Base-by-base conservation (phyloP, 2,113 vertebrate species). In the Cranoglanis bouderius region DNA sequence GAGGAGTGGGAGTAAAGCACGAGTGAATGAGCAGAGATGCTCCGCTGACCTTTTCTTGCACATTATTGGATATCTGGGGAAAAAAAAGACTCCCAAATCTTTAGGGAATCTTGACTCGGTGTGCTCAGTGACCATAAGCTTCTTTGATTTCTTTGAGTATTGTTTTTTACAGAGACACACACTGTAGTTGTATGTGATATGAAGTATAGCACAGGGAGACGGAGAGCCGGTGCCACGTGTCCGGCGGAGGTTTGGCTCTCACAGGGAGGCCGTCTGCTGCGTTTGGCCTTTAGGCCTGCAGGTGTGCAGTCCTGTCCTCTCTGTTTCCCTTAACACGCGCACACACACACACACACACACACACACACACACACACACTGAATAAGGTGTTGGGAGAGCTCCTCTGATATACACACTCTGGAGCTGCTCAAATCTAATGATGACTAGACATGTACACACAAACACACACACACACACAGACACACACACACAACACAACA, bases 11-110 rank as follows among this genome's bases (percentile, higher is more conserved):
- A 95, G 95, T 96, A 96, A 90, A 75, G 92, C 93, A 95, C 92
- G 94, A 95, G 91, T 95, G 94, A 94, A 94, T 94, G 94, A 96
- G 93, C 96, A 95, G 94, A 92, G 95, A 95, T 95, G 95, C 94
- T 95, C 94, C 93, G 93, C 91, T 95, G 95, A 96, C 95, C 95
- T 95, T 95, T 95, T 95, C 93, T 93, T 93, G 93, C 94, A 95
- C 94, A 95, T 96, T 95, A 95, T 93, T 95, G 94, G 94, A 95
- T 93, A 93, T 93, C 92, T 91, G 84, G 88, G 92, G 65, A 92
- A 92, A 90, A 81, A 85, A 89, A 89, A 81, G 67, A 90, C 91
- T 89, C 89, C 78, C 59, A 94, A 95, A 95, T 95, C 95, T 96
- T 95, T 88, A 88, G 94, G 93, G 95, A 95, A 87, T 94, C 93